Base-by-base conservation (phyloP, 2,797 vertebrate species). In the Menidia menidia region DNA sequence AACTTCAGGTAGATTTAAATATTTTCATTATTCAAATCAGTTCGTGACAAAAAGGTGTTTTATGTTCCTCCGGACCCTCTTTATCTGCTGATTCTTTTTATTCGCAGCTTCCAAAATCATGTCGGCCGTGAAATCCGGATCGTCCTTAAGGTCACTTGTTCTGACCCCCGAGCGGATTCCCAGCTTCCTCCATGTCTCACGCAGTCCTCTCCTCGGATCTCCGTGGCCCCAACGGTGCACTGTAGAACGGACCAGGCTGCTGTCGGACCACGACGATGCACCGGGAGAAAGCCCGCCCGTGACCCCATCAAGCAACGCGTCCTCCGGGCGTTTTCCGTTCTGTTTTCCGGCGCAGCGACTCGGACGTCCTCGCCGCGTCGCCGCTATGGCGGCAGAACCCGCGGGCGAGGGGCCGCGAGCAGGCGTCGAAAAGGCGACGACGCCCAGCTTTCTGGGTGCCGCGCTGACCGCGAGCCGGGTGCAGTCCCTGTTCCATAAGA, bases 401-500 rank as follows among this genome's bases (percentile, higher is more conserved):
- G 10, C 0, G 1, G 65, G 74, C 0, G 63, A 58, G 0, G 93
- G 83, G 66, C 60, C 52, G 0, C 83, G 93, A 61, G 54, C 78
- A 4, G 80, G 94, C 13, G 82, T 93, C 15, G 62, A 33, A 1
- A 93, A 91, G 62, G 74, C 92, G 63, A 89, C 82, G 15, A 93
- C 93, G 0, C 84, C 94, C 0, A 92, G 92, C 1, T 92, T 94
- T 0, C 94, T 95, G 73, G 15, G 80, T 0, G 83, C 55, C 0
- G 75, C 76, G 11, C 93, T 93, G 0, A 79, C 69, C 54, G 90
- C 90, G 0, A 73, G 48, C 10, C 82, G 89, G 1, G 70, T 93
- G 15, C 93, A 94, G 68, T 94, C 93, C 0, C 71, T 94, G 13
- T 95, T 94, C 53, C 92, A 92, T 45, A 58, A n/a, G 4, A 41